Base-by-base conservation (phyloP, 2,888 invertebrate genomes). In the Caenorhabditis sp. region DNA sequence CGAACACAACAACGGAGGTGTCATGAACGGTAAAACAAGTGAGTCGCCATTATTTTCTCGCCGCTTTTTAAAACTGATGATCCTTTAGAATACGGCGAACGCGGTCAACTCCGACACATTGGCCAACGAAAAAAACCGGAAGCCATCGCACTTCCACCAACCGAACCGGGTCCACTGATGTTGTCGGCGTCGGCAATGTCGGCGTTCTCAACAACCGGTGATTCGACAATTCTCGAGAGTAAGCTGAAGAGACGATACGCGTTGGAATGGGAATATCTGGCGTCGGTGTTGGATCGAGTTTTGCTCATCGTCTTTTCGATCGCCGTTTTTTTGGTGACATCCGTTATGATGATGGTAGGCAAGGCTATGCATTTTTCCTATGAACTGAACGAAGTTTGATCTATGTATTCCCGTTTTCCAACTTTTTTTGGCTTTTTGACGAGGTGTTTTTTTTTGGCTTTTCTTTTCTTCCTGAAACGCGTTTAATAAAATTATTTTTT, bases 311-410 rank as follows among this genome's bases (percentile, higher is more conserved):
- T 84, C 26, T 84, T 84, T 70, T 85, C 83, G 3, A 63, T 83
- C 43, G 65, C 84, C 61, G 86, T 86, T 26, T 75, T 83, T 66
- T 66, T 81, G 21, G 86, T 86, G 43, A 86, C 86, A 12, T 78
- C 81, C n/a, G 71, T 84, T 21, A 85, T 86, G 85, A 83, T 86
- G 51, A 75, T 81, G 58, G 81, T 86, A 54, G 86, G 86, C 55
- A 83, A 87, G 70, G 83, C 84, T 53, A 86, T 86, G 77, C 85
- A 86, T 68, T 79, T 86, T 68, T 78, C 79, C 43, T 86, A 86
- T 69, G 74, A 80, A 63, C 64, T 72, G 62, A 62, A 66, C 50
- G 66, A 26, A 24, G n/a, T 14, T 8, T 37, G 6, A 24, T 21
- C 24, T 21, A 10, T 6, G 17, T 53, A 4, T 21, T 21, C 4